A percentile compares a stretch with the other conserved stretches of the same genome.
These are phyloP conservation scores for Brachionus plicatilis DNA, from an alignment of 1,140 invertebrate genomes.

Conservation along the genomic window DNA sequence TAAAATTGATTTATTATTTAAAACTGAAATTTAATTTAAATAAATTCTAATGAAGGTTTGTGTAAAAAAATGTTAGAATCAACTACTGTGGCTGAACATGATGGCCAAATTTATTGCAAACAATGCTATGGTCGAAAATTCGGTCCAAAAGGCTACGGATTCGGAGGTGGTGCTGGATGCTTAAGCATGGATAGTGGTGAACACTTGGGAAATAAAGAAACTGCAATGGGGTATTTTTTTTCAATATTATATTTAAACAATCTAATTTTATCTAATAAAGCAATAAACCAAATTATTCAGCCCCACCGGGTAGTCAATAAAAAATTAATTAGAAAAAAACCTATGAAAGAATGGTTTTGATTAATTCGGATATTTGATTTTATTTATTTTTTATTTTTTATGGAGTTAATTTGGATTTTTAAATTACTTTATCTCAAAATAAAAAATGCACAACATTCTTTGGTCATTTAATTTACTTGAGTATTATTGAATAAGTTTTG, in stretches of 20 bases:
- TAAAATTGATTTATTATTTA: no score
- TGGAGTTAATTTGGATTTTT: neutral
- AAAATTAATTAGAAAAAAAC: neutral
- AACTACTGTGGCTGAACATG: slow-evolving; percentile 81
- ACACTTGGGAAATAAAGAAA: slow-evolving; percentile 47
- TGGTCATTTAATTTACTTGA: no score
- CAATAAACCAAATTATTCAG: slow-evolving; percentile 22
- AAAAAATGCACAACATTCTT: neutral
- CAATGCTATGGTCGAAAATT: slow-evolving; percentile 84
- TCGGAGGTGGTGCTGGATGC: slow-evolving; percentile 92
- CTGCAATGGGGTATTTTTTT: neutral
- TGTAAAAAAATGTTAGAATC: slow-evolving; percentile 89
- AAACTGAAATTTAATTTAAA: no score
- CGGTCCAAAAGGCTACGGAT: slow-evolving; percentile 90
- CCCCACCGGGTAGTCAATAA: slow-evolving; percentile 16
- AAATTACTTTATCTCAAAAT: neutral
- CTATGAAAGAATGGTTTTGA: neutral
- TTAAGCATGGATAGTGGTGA: slow-evolving; percentile 75
- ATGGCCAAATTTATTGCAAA: slow-evolving; percentile 87
- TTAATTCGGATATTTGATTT: neutral
- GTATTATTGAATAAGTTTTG: no score
- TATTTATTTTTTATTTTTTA: neutral
- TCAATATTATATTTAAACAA: neutral
- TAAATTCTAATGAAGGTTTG: slow-evolving; percentile 49
- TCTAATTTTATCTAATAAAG: neutral